A percentile compares a stretch with the other conserved stretches of the same genome.
These are phyloP conservation scores for Carlito syrichta DNA, from an alignment of 2,113 vertebrate species.

Conservation along the genomic window DNA sequence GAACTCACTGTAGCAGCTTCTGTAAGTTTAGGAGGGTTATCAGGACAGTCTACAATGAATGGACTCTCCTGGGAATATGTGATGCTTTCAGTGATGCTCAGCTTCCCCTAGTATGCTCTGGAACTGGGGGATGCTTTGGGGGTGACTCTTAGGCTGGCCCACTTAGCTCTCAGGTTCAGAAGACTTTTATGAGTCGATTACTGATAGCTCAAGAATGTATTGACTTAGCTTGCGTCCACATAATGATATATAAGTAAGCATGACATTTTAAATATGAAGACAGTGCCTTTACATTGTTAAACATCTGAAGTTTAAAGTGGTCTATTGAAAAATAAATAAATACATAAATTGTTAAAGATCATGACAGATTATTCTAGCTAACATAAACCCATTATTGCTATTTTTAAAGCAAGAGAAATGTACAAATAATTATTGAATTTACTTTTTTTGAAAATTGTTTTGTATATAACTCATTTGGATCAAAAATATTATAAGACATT, in stretches of 20 bases:
- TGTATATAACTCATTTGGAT: background rate
- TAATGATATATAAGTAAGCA: background rate
- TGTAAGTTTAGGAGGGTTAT: background rate
- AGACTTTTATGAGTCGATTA: background rate
- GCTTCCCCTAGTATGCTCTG: background rate
- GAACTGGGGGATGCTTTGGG: background rate
- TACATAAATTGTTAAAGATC: background rate
- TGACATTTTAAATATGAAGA: background rate
- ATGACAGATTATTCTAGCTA: background rate
- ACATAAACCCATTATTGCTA: background rate
- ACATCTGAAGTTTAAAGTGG: too few relatives aligned
- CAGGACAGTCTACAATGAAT: background rate
- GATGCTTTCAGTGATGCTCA: background rate
- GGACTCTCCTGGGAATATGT: background rate
- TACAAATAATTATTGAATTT: background rate
- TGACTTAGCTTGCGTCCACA: background rate
- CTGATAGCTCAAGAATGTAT: background rate
- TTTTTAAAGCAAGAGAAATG: background rate
- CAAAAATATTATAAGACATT: background rate
- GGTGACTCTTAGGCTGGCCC: background rate
- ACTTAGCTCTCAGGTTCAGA: background rate
- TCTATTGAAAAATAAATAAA: too few relatives aligned
- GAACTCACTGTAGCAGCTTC: background rate
- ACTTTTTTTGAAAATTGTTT: background rate
- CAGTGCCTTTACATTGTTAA: background rate